Evolutionary conservation across 2,797 vertebrate species (phyloP), one percentile per base, ranked within the genome.

Genomic region (Pangasius djambal): DNA sequence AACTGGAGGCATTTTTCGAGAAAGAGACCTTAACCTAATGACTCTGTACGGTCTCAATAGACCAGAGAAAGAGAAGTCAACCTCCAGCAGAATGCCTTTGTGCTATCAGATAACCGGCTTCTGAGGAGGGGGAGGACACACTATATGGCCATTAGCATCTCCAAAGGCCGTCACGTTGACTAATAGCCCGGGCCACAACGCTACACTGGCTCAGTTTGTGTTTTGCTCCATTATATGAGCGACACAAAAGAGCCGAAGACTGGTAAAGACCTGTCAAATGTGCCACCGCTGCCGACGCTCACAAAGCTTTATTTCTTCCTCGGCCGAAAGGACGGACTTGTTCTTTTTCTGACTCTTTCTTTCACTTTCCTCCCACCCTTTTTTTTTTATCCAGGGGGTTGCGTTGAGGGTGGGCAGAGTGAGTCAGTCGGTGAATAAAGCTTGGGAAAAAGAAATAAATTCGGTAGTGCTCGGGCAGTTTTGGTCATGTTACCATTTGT

Each of bases 141-240:
- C 97, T 96, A 97, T 96, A 96, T 97, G 75, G n/a, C 95, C 92
- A 98, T 99, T 98, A 98, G 98, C 98, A 99, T 99, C 97, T 98
- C 96, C 97, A 98, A 98, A 98, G 98, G 93, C 96, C 93, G 93
- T 96, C 95, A 96, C 95, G 96, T 95, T 72, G 88, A 97, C 96
- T 97, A 95, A 97, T 97, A 97, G 97, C 92, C 92, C 93, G 91
- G 93, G 89, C 95, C 94, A 96, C 93, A 96, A 96, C 96, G 93
- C 95, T 92, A 95, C 96, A 95, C 95, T 97, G 97, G 96, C 96
- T 97, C 97, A 96, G 96, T 97, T 97, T 97, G 97, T 97, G 97
- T 97, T 97, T 95, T 97, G 96, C 96, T 96, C 95, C 92, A 97
- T 99, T 99, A 97, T 99, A 95, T 91, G 91, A 89, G 89, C 93